These are phyloP conservation scores for Piprites chloris DNA, from an alignment of 2,113 vertebrate genomes.

Conservation along the genomic window DNA sequence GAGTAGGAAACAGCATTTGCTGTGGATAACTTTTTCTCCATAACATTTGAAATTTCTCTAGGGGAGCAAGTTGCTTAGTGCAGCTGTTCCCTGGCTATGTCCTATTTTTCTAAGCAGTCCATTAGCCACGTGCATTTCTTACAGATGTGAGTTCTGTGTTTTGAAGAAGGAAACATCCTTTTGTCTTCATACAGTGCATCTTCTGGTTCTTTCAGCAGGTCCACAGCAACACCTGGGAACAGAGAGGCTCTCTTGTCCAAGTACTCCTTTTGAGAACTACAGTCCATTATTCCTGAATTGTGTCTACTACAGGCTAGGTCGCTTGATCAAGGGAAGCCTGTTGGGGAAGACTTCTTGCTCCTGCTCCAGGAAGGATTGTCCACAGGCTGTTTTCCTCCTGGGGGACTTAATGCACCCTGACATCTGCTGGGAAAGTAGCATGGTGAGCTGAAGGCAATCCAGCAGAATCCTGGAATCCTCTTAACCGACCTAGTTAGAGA, in stretches of 20 bases:
- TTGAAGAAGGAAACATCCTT: slow-evolving; percentile 22
- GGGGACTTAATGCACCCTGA: not conserved
- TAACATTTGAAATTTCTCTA: slow-evolving; percentile 33
- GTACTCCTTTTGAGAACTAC: not conserved
- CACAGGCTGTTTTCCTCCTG: not conserved
- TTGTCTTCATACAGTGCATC: not conserved
- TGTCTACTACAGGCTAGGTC: not conserved
- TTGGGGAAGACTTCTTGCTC: not conserved
- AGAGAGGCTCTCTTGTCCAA: slow-evolving; percentile 21
- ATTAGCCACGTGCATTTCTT: slow-evolving; percentile 47
- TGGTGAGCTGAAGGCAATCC: not conserved
- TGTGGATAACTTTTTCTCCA: not conserved
- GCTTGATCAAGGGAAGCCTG: not conserved
- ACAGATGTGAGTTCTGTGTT: slow-evolving; percentile 31
- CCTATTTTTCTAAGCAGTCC: slow-evolving; percentile 40
- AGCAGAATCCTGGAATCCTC: not conserved
- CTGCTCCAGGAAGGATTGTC: not conserved
- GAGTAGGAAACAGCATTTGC: not conserved
- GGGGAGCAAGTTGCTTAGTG: slow-evolving; percentile 19
- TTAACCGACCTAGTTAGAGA: not conserved
- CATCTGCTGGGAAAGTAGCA: not conserved
- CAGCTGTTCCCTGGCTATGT: slow-evolving; percentile 45
- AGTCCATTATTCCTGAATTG: not conserved
- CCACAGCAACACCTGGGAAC: not conserved
- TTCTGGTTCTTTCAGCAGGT: slow-evolving; percentile 6